Conservation (phyloP, 30 jellyfish, hydroid and myxozoan species). For the Aurelia sp. region DNA sequence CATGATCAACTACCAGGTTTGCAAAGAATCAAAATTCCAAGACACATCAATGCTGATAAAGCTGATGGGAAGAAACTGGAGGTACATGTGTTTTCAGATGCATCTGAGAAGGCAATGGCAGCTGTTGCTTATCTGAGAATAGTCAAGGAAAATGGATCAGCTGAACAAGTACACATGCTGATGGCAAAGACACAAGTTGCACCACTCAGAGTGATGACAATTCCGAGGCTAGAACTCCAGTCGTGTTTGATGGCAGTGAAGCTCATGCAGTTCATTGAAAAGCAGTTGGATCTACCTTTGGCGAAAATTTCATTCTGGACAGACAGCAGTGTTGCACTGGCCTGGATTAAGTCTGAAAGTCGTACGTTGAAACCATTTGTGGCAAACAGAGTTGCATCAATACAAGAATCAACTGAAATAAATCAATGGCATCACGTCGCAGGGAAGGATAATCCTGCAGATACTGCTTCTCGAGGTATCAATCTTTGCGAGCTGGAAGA, state of each 20-base stretch:
- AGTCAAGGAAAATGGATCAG: slow-evolving; percentile 34
- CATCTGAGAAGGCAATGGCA: slow-evolving; percentile 65
- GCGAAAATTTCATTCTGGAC: slow-evolving; percentile 50
- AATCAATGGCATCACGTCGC: slow-evolving; percentile 58
- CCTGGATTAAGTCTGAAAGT: background rate
- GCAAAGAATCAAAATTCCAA: slow-evolving; percentile 24
- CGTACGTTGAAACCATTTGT: slow-evolving; percentile 47
- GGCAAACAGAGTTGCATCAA: slow-evolving; percentile 50
- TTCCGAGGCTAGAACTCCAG: slow-evolving; percentile 60
- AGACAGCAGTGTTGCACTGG: slow-evolving; percentile 39
- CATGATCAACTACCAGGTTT: slow-evolving; percentile 27
- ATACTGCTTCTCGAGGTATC: slow-evolving; percentile 36
- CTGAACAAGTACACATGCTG: slow-evolving; percentile 1
- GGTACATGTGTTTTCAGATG: slow-evolving; percentile 55
- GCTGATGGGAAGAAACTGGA: slow-evolving; percentile 32
- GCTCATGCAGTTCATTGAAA: slow-evolving; percentile 34
- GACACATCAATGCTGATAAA: slow-evolving; percentile 24
- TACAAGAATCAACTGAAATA: slow-evolving; percentile 25
- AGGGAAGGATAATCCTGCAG: slow-evolving; percentile 58
- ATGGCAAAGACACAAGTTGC: slow-evolving; percentile 39
- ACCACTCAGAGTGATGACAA: slow-evolving; percentile 7
- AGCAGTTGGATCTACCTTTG: slow-evolving; percentile 4
- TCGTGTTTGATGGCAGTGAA: slow-evolving; percentile 45
- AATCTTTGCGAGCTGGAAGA: slow-evolving; percentile 34
- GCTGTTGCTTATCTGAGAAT: slow-evolving; percentile 44